Base-by-base conservation (phyloP, 2,113 vertebrate genomes). In the rat (Rattus norvegicus) region DNA sequence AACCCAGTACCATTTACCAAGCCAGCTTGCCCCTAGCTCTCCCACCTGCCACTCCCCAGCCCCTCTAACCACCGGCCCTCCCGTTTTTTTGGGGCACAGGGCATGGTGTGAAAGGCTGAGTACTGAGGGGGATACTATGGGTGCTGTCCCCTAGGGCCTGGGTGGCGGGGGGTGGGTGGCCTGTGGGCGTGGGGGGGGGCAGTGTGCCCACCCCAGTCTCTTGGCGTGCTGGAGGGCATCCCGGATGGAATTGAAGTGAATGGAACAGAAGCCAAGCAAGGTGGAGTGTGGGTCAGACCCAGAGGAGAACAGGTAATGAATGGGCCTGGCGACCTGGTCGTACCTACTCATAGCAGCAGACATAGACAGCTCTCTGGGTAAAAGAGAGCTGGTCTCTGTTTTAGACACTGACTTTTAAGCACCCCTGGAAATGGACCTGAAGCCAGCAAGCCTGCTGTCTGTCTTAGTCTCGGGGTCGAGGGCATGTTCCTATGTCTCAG, bases 221-320 rank as follows among this genome's bases (percentile, higher is more conserved):
- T 98, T 97, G 98, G 98, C 96, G 97, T 98, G 97, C 98, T 98
- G 98, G 98, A 98, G 97, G 97, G 97, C 97, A 98, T 98, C 98
- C 98, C 99, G 98, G 98, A 99, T 99, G 99, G 98, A 98, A 99
- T 98, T 98, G 98, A 98, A 98, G 98, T 99, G 99, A 99, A 99
- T 99, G 99, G 99, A 99, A 99, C 99, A 99, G 99, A 99, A 99
- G 98, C 99, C 98, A 98, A 98, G 98, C 99, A 98, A 98, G 98
- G 98, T 99, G 98, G 98, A 99, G 98, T 98, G 98, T 97, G 98
- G 98, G 98, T 99, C 98, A 96, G 99, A 99, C 98, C 98, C 99
- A 98, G 99, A 99, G 98, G 99, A 99, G 97, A 99, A 97, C 98
- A 99, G 99, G 99, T 99, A 98, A 99, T 19, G 97, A 98, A 98